Evolutionary conservation across 2,797 vertebrate genomes (phyloP).

Genomic region (Rhabdophis nuchalis): DNA sequence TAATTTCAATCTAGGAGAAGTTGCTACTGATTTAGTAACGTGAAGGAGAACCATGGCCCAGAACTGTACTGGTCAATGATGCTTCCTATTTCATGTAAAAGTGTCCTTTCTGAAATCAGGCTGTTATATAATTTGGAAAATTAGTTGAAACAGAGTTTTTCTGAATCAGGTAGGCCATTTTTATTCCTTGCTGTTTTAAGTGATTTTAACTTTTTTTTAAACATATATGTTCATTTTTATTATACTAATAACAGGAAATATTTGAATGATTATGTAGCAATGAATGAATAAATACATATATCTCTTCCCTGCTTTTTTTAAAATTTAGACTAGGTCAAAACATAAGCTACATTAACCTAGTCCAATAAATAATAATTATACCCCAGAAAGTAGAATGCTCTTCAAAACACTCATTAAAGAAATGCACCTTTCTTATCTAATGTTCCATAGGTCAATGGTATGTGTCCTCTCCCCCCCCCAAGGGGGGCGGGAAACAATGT

Average conservation of each 20-base stretch:
- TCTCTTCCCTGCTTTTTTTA: not conserved
- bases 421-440: not conserved
- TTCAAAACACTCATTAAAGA: not conserved
- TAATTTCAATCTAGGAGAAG: not conserved
- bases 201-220: not conserved
- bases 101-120: not conserved
- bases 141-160: not conserved
- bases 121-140: not conserved
- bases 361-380: not conserved
- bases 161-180: not conserved
- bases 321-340: not conserved
- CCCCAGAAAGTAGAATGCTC: not conserved
- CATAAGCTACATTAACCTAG: not conserved
- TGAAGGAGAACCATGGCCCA: not conserved
- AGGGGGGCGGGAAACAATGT: not conserved
- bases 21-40: not conserved
- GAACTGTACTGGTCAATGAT: not conserved
- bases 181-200: not conserved
- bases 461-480: too few relatives aligned
- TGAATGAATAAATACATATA: not conserved
- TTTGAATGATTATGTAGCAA: not conserved
- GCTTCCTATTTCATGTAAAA: not conserved
- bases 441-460: not conserved
- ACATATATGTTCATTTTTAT: not conserved
- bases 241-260: not conserved